Evolutionary conservation across 2,797 vertebrate species (phyloP), one percentile per base, ranked within the genome.

Genomic region (Corythornis leucogaster): DNA sequence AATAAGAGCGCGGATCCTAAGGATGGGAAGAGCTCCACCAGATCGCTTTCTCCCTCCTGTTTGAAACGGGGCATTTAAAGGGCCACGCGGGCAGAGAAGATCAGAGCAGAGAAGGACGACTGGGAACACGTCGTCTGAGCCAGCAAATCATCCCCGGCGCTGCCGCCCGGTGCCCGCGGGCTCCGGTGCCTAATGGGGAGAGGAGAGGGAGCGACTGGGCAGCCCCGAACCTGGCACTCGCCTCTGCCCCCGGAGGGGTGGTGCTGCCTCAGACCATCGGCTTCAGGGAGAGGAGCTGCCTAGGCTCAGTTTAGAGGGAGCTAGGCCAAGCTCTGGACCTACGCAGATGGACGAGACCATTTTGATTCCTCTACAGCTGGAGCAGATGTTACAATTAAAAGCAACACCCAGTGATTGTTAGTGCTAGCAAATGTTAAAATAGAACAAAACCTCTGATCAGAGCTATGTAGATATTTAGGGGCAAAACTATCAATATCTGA

Each of bases 51-150:
- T 73, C 51, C 38, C 71, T 90, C 85, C 75, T 51, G 28, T 90
- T 85, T 89, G 94, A 96, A 95, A 82, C 0, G 3, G 80, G 85
- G 43, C 43, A 89, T 92, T 95, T 95, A 86, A 91, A 96, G 93
- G 87, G 84, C 91, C n/a, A n/a, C 4, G 69, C 20, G 33, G 84
- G 70, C 26, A 3, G 80, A 55, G 45, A 69, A 91, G 95, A 93
- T 89, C 92, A 91, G 77, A 90, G 84, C 38, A 3, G 8, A 54
- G 76, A 73, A 57, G 64, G 91, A 50, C 12, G 46, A 69, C 31
- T 31, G 58, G 4, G 63, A 83, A 71, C 61, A 15, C 1, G 6
- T 48, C 76, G 81, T 71, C 84, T 62, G 91, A 89, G 77, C 11
- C 21, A 81, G 61, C 54, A 74, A 71, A 90, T 51, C 43, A 21